Evolutionary conservation across 2,113 vertebrate genomes (phyloP).

Genomic region (Elanoides forficatus): DNA sequence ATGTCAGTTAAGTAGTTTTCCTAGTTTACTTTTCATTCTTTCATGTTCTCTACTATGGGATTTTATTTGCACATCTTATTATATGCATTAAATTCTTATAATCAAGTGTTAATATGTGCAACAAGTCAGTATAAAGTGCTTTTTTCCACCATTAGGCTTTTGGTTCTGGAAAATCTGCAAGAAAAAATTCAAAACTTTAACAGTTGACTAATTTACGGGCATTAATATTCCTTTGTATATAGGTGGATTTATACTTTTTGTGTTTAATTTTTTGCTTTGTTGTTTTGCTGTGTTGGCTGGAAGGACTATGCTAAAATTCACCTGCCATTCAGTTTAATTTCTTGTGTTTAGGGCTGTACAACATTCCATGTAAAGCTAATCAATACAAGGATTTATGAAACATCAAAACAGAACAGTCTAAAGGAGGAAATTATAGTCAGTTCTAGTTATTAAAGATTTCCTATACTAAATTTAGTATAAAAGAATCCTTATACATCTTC

Average conservation of each 20-base stretch:
- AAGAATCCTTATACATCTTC: slow-evolving; percentile 70
- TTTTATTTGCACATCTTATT: background rate
- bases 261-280: slow-evolving; percentile 1
- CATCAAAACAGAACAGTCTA: slow-evolving; percentile 66
- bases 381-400: slow-evolving; percentile 77
- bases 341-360: slow-evolving; percentile 69
- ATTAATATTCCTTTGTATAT: slow-evolving; percentile 17
- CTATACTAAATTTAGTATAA: slow-evolving; percentile 71
- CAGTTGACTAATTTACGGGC: background rate
- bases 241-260: background rate
- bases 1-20: background rate
- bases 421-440: slow-evolving; percentile 73
- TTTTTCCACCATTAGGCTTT: background rate
- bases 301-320: slow-evolving; percentile 53
- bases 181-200: background rate
- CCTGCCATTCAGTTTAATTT: slow-evolving; percentile 73
- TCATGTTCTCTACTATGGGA: background rate
- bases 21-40: background rate
- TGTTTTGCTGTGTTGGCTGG: slow-evolving; percentile 35
- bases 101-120: background rate
- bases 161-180: background rate
- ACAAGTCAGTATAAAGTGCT: background rate
- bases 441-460: slow-evolving; percentile 78
- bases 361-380: slow-evolving; percentile 66
- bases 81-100: background rate